Base-by-base conservation (phyloP, 1,140 invertebrate species). In the Pseudomyrmex dendroicus region DNA sequence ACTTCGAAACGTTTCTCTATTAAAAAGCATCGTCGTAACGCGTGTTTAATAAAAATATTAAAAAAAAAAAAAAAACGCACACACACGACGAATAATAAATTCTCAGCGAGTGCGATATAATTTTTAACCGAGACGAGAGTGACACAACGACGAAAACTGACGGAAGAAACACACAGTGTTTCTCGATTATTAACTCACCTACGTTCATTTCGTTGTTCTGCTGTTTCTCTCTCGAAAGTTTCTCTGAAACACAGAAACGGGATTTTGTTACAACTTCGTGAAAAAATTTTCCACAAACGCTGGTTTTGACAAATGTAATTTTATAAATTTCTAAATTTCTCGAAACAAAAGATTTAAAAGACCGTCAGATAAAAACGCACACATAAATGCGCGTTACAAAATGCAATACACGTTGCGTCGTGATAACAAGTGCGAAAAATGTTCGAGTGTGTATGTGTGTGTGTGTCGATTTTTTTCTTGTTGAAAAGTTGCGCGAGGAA, bases 241-340 rank as follows among this genome's bases (percentile, higher is more conserved):
- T 22, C 2, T 15, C 89, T 90, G 84, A 59, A 90, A 90, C 80
- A 83, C 2, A 87, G 54, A 67, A 73, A 35, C 59, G 10, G 15
- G 35, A 62, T 22, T n/a, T 76, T 50, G 63, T 61, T 35, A 72
- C 62, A 13, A 72, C n/a, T 5, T 17, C 2, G 12, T 1, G 35
- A 35, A 66, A 10, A 20, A 64, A 76, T 15, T 62, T 3, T 48
- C 22, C 9, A 20, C 1, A n/a, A 66, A 46, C 5, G 2, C 3
- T 4, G 50, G 1, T n/a, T 15, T 76, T 54, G 2, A 22, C 17
- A 2, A 46, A 66, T 2, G 15, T 17, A 4, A 57, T 54, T 77
- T 76, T 20, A 35, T 35, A 35, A 35, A 25, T 25, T 35, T 35
- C 35, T 35, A 35, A 35, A 35, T 35, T 35, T 35, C 35, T 7